Evolutionary conservation across 2,888 invertebrate species (phyloP).

Genomic region (Phaonia tiefii): DNA sequence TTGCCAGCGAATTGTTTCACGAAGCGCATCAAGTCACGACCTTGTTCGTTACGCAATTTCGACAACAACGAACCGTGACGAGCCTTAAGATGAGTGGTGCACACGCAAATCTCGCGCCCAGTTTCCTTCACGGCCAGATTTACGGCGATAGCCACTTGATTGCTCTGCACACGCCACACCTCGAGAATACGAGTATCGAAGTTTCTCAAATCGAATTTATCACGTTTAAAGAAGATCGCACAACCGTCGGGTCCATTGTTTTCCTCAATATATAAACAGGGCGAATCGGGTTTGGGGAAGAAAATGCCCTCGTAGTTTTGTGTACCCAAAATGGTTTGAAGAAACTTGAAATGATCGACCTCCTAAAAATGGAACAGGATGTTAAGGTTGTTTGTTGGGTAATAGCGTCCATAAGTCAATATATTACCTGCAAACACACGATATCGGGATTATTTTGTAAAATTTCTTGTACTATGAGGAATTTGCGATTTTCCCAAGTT

Average conservation of each 20-base stretch:
- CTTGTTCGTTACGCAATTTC: constrained; percentile 86
- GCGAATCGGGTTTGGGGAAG: constrained; percentile 89
- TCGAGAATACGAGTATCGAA: constrained; percentile 84
- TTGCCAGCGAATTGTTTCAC: constrained; percentile 80
- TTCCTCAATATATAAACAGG: constrained; percentile 86
- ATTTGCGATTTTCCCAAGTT: constrained; percentile 85
- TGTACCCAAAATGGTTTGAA: constrained; percentile 83
- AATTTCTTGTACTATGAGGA: constrained; percentile 87
- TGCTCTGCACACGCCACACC: constrained; percentile 88
- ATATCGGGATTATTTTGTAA: constrained; percentile 86
- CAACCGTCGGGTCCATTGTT: constrained; percentile 91
- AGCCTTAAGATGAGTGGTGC: constrained; percentile 89
- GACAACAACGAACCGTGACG: constrained; percentile 85
- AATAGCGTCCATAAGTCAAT: too few relatives aligned
- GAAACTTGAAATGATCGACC: constrained; percentile 88
- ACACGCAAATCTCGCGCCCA: constrained; percentile 84
- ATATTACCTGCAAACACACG: constrained; percentile 85
- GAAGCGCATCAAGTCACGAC: constrained; percentile 85
- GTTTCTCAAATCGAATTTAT: constrained; percentile 84
- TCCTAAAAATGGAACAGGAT: constrained; percentile 82
- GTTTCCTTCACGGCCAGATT: constrained; percentile 82
- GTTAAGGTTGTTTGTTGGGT: background rate
- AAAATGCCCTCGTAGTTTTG: constrained; percentile 87
- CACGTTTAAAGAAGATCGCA: constrained; percentile 86
- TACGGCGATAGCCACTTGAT: constrained; percentile 85